Percentiles rank a stretch among this genome's conserved stretches.
These are phyloP conservation scores for Pyrgilauda ruficollis DNA, from an alignment of 2,113 vertebrate species.

Conservation along the genomic window DNA sequence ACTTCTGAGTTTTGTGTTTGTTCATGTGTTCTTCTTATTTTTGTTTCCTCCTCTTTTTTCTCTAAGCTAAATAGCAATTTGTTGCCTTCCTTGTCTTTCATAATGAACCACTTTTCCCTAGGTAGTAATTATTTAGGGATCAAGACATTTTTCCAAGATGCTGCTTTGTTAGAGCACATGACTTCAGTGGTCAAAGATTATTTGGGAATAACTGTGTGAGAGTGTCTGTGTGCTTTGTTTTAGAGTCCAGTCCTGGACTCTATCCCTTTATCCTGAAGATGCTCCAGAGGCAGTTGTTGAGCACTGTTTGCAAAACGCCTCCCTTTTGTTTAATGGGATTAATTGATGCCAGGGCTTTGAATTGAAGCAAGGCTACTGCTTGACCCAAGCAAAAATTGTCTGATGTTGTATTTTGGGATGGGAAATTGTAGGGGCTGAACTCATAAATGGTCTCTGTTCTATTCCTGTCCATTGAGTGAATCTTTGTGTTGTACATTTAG, in stretches of 20 bases:
- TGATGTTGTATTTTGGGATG: not conserved
- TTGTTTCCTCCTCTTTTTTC: not conserved
- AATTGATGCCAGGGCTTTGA: not conserved
- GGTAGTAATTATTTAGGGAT: not conserved
- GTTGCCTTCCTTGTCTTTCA: not conserved
- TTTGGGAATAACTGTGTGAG: not conserved
- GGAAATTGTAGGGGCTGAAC: not conserved
- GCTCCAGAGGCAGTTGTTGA: not conserved
- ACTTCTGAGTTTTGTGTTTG: not conserved
- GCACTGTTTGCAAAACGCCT: not conserved
- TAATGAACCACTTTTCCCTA: not conserved
- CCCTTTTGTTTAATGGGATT: not conserved
- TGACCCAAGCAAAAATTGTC: not conserved
- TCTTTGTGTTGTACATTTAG: not conserved
- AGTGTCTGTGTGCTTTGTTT: not conserved
- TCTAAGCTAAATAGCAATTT: not conserved
- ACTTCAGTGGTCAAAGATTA: not conserved
- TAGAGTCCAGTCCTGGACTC: not conserved
- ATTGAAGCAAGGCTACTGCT: not conserved
- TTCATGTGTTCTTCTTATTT: not conserved
- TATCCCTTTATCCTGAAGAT: not conserved
- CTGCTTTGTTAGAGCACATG: not conserved
- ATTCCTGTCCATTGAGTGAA: not conserved
- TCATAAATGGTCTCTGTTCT: accelerated
- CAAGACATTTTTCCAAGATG: not conserved